phyloP scores from a whole-genome alignment of 1,140 invertebrate species.

The Laupala kohalensis region DNA sequence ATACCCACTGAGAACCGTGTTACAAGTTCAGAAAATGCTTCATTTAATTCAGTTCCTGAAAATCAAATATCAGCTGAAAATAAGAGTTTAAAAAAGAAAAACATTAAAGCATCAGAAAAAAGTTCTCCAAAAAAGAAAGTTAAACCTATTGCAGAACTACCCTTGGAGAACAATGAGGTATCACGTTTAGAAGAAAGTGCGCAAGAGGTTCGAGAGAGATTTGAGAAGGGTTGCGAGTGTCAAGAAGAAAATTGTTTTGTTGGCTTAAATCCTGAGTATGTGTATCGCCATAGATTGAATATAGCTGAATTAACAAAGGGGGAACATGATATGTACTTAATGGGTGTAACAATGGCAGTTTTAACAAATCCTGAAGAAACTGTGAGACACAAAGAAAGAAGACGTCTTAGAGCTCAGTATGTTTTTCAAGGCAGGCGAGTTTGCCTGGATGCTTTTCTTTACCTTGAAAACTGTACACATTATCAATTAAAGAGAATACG shows the following conservation, averaged over 20 bases:
- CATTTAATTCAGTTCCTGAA: background rate
- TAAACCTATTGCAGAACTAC: background rate
- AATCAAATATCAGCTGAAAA: background rate
- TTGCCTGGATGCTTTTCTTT: conserved; percentile 63
- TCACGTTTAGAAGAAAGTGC: conserved; percentile 42
- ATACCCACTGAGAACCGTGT: too few species aligned
- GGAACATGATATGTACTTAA: conserved; percentile 61
- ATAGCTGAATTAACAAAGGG: conserved; percentile 64
- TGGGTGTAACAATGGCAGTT: conserved; percentile 69
- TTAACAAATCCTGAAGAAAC: conserved; percentile 60
- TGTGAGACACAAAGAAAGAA: conserved; percentile 52
- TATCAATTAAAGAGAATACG: conserved; percentile 64
- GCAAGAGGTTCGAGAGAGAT: conserved; percentile 48
- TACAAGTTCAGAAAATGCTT: background rate
- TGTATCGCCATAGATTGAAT: conserved; percentile 59
- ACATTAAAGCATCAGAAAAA: background rate
- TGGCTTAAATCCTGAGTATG: conserved; percentile 53
- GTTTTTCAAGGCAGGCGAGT: conserved; percentile 57
- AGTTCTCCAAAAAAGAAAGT: background rate
- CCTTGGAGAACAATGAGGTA: conserved; percentile 13
- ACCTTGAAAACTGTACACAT: conserved; percentile 65
- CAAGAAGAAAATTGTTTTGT: conserved; percentile 59
- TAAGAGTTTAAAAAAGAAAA: background rate
- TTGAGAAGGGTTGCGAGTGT: conserved; percentile 59
- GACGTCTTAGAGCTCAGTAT: conserved; percentile 56